Conservation (phyloP, 2,888 invertebrate species). For the Liopterus haemorrhoidalis region DNA sequence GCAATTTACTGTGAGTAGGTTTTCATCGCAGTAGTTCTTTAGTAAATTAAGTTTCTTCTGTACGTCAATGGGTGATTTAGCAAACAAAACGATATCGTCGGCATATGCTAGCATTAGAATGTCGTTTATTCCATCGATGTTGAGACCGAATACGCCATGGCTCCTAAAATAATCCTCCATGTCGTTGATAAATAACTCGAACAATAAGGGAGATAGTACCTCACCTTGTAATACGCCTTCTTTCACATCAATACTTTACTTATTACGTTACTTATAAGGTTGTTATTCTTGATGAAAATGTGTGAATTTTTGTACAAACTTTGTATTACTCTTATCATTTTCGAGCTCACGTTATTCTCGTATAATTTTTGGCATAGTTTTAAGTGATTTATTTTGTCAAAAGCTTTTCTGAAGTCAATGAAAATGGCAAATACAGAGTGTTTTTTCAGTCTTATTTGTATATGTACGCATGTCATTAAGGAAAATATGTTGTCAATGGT, state of each 20-base stretch:
- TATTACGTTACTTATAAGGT: no score
- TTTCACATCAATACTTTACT: not conserved
- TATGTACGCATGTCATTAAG: no score
- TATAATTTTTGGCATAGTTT: not conserved
- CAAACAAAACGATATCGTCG: conserved; percentile 1
- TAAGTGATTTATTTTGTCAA: not conserved
- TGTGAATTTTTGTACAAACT: not conserved
- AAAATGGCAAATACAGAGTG: conserved; percentile 1
- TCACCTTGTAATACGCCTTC: conserved; percentile 3
- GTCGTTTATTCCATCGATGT: not conserved
- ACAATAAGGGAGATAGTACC: not conserved
- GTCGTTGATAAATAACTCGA: conserved; percentile 2
- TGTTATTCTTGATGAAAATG: no score
- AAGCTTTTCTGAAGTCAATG: conserved; percentile 1
- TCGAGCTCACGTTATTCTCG: not conserved
- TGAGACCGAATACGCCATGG: not conserved
- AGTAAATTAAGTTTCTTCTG: conserved; percentile 1
- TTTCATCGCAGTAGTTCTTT: no score
- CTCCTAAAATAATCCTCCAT: not conserved
- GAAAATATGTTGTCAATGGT: no score
- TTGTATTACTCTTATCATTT: conserved; percentile 1
- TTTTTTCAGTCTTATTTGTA: no score
- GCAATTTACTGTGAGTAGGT: no score
- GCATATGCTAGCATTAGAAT: conserved; percentile 4
- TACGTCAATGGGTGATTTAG: conserved; percentile 5